Conservation (phyloP, 2,797 vertebrate genomes). For the Phrynocephalus vlangalii region DNA sequence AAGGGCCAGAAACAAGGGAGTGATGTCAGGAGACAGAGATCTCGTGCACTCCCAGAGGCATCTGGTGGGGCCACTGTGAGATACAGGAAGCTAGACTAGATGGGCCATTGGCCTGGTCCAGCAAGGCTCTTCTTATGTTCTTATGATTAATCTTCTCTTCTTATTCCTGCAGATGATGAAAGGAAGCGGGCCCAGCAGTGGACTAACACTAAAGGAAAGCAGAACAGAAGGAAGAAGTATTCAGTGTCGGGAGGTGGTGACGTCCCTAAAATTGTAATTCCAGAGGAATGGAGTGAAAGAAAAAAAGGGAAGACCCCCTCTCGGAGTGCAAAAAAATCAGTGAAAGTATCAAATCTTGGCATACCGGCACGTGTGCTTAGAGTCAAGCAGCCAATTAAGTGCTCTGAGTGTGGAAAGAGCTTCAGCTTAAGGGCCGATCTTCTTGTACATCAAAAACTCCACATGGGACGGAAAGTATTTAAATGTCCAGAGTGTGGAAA, state of each 20-base stretch:
- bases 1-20: too few relatives aligned
- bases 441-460: conserved; percentile 35
- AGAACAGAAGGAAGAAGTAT: background rate
- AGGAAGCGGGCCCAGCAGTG: background rate
- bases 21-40: too few relatives aligned
- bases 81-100: too few relatives aligned
- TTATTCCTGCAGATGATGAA: background rate
- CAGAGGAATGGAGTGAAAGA: background rate
- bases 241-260: background rate
- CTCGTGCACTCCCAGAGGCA: too few relatives aligned
- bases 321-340: background rate
- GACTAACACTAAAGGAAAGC: background rate
- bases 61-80: too few relatives aligned
- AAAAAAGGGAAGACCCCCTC: background rate
- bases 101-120: too few relatives aligned
- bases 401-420: conserved; percentile 53
- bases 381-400: conserved; percentile 54
- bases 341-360: background rate
- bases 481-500: conserved; percentile 12
- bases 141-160: background rate
- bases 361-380: background rate
- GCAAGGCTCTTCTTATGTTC: too few relatives aligned
- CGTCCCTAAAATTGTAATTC: background rate
- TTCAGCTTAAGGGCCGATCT: conserved; percentile 4
- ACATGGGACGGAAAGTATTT: conserved; percentile 40